These are phyloP conservation scores for Plodia interpunctella DNA, from an alignment of 1,140 invertebrate genomes.

Conservation along the genomic window DNA sequence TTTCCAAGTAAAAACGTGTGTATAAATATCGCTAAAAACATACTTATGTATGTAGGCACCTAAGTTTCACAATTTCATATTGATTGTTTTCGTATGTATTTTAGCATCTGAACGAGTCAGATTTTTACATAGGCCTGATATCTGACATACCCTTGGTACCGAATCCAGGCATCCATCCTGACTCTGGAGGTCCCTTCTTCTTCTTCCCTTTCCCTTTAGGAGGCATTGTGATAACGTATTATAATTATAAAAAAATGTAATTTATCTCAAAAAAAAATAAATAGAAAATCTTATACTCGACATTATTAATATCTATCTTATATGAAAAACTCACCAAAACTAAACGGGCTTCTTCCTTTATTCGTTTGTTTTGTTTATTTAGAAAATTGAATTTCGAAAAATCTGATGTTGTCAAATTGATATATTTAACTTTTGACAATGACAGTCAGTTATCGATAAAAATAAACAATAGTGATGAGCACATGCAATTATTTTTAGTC, in stretches of 20 bases:
- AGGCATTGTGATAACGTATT: conserved; percentile 40
- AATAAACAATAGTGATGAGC: background rate
- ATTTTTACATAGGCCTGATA: too few relatives aligned
- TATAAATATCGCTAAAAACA: too few relatives aligned
- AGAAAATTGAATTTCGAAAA: conserved; percentile 30
- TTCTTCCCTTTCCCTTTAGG: conserved; percentile 52
- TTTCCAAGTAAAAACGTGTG: too few relatives aligned
- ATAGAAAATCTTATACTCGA: conserved; percentile 51
- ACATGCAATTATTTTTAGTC: too few relatives aligned
- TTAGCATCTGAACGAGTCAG: too few relatives aligned
- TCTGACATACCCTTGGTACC: conserved; percentile 57
- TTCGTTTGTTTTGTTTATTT: conserved; percentile 25
- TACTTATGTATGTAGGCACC: too few relatives aligned
- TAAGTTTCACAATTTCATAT: too few relatives aligned
- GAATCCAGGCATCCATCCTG: conserved; percentile 68
- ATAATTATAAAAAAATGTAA: conserved; percentile 29
- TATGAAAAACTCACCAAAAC: conserved; percentile 46
- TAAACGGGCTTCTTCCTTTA: conserved; percentile 15
- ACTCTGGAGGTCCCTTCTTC: conserved; percentile 52
- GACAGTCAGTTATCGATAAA: background rate
- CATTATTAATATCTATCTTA: conserved; percentile 41
- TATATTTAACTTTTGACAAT: background rate
- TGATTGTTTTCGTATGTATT: too few relatives aligned
- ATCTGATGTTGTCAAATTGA: background rate
- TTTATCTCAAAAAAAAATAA: conserved; percentile 29